Base-by-base conservation (phyloP, 2,113 vertebrate species). In the Rostratula benghalensis region DNA sequence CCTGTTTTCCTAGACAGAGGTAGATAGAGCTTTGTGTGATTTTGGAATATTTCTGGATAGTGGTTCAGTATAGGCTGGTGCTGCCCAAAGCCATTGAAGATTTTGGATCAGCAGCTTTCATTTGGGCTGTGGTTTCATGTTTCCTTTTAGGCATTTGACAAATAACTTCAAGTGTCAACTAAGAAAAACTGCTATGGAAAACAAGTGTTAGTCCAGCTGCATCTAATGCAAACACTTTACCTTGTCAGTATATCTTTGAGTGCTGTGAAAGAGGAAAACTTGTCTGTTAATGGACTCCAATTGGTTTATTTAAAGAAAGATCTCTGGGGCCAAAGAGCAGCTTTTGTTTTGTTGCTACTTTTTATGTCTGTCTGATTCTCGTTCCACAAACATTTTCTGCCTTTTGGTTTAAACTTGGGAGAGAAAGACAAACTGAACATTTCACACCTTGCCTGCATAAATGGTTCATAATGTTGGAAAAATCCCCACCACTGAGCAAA, bases 1-100 rank as follows among this genome's bases (percentile, higher is more conserved):
- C 15, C 22, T 6, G 1, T 50, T 30, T 28, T 60, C 39, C 0
- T 48, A 54, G 59, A 1, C 27, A 17, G 15, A 6, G 13, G n/a
- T 5, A 5, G 51, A 7, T 79, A 33, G 53, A 64, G 11, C 31
- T 67, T 12, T 7, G 16, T 54, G 53, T 35, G 65, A 5, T 54
- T 75, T 39, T 16, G 28, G 65, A n/a, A 28, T 53, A 6, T 15
- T 3, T 3, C 28, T 67, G 69, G 50, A 3, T 1, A 5, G 14
- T n/a, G 45, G 22, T 35, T 18, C 4, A 27, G 15, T 41, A 1
- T 9, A 60, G 81, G 7, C 18, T 41, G 22, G 8, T 30, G 31
- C 6, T 59, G 30, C 51, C 54, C 63, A 59, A 25, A 53, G 6
- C 35, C 24, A 2, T 2, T 35, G 43, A 23, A 59, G 51, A 6